Evolutionary conservation across 2,888 invertebrate genomes (phyloP).

Genomic region (Maniola hyperantus): DNA sequence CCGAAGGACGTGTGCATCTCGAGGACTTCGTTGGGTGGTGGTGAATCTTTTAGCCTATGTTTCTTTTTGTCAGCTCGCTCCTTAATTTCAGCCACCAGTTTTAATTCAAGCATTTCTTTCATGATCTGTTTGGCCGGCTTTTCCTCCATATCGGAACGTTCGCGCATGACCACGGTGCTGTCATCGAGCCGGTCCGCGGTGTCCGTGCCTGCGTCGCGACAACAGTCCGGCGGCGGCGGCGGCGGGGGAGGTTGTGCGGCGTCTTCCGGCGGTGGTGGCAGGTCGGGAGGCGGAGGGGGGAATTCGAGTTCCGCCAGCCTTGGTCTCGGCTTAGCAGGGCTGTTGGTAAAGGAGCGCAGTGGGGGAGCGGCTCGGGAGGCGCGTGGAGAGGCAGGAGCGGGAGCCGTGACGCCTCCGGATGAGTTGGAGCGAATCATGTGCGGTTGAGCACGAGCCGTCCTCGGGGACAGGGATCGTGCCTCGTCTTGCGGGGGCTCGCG

Average conservation of each 20-base stretch:
- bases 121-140: slow-evolving; percentile 76
- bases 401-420: slow-evolving; percentile 90
- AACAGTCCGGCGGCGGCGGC: slow-evolving; percentile 76
- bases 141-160: slow-evolving; percentile 72
- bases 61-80: slow-evolving; percentile 87
- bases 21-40: slow-evolving; percentile 53
- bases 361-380: slow-evolving; percentile 64
- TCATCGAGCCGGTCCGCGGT: slow-evolving; percentile 85
- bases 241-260: slow-evolving; percentile 71
- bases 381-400: slow-evolving; percentile 68
- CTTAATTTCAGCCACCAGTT: slow-evolving; percentile 92
- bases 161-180: slow-evolving; percentile 77
- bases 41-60: slow-evolving; percentile 80
- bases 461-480: slow-evolving; percentile 84
- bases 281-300: slow-evolving; percentile 91
- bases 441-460: slow-evolving; percentile 86
- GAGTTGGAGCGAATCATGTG: slow-evolving; percentile 96
- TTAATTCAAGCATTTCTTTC: slow-evolving; percentile 92
- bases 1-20: slow-evolving; percentile 68
- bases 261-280: slow-evolving; percentile 90
- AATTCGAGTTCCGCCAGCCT: slow-evolving; percentile 92
- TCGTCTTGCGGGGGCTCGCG: slow-evolving; percentile 63
- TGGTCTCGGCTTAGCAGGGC: slow-evolving; percentile 88
- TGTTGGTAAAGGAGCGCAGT: slow-evolving; percentile 85
- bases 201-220: slow-evolving; percentile 87